Base-by-base conservation (phyloP, 2,113 vertebrate genomes). In the Pygoscelis adeliae region DNA sequence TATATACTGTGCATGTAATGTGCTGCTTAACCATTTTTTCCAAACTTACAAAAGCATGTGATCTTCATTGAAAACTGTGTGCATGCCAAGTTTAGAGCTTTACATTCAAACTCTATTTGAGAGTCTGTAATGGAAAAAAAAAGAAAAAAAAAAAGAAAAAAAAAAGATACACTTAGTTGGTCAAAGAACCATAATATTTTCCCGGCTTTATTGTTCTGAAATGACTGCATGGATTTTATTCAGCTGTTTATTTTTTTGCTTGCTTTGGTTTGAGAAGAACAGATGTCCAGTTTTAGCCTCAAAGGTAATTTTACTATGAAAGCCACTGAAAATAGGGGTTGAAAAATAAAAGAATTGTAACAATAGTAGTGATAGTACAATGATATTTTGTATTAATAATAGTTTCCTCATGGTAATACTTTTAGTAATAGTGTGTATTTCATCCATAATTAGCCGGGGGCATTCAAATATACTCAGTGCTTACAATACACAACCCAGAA, bases 1-100 rank as follows among this genome's bases (percentile, higher is more conserved):
- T 88, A 91, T 77, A 95, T 32, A 53, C 56, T 76, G 40, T 87
- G 70, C 80, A 91, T 80, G 78, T 89, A 95, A 92, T 77, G 62
- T 73, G 81, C 83, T 89, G 81, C 77, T 93, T 90, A 93, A 95
- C 81, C 34, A 49, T 91, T 97, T 96, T 96, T 96, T 95, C 89
- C 93, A 92, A 96, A 69, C 56, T 84, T 72, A 44, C 36, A 87
- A 69, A 89, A 82, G 53, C 89, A 95, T 96, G 87, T 95, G 95
- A 95, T 95, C 91, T 92, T 96, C 91, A 96, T 85, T 96, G 93
- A 96, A 93, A 87, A 56, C 81, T 84, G 46, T 58, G 27, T 50
- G 61, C 73, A 80, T 66, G 91, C 94, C 94, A 94, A 97, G 56
- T 92, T 88, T 67, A 79, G 61, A 89, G 73, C 80, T 95, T 92